Evolutionary conservation across 1,140 invertebrate genomes (phyloP), one percentile per base, ranked within the genome.

Genomic region (Bombus confusus): DNA sequence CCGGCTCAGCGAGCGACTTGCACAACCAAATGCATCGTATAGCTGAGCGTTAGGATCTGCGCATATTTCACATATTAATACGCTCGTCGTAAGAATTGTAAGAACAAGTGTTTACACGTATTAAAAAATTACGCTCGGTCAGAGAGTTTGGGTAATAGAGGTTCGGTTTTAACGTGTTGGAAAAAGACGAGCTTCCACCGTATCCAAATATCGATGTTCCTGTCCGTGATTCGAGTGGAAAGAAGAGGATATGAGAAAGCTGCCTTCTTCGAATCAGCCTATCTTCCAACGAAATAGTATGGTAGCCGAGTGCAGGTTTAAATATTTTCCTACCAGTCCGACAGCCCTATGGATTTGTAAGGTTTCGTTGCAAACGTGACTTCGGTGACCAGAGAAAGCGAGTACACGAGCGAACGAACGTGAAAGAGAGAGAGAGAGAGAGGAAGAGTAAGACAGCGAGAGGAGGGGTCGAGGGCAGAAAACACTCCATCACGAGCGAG

Each of bases 401-500:
- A n/a, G 72, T 9, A n/a, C 69, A 52, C 34, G 37, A 39, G 62
- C 28, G 31, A 41, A 71, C 31, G 43, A 73, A 28, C 1, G 62
- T 0, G 43, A 52, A 39, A 71, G 64, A 22, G 39, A 47, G 31
- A 59, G 62, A 62, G 43, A 28, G 41, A 75, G 22, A 43, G 64
- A 52, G 83, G 43, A 71, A 78, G 86, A 74, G 86, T 34, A 6
- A 15, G 62, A 47, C 34, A 66, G 47, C 69, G 22, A 47, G 72
- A 57, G 84, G 28, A 81, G 81, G 87, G 83, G 82, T 90, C 88
- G 91, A 90, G 90, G 88, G 92, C 80, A 91, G 93, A 94, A 93
- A 93, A 93, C 92, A 93, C 93, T 94, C 91, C 93, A 93, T 93
- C 93, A 94, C 90, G 72, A 88, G 88, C 80, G 87, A 89, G 89